phyloP scores from a whole-genome alignment of 2,888 invertebrate species.

The Meiosimyza decipiens region DNA sequence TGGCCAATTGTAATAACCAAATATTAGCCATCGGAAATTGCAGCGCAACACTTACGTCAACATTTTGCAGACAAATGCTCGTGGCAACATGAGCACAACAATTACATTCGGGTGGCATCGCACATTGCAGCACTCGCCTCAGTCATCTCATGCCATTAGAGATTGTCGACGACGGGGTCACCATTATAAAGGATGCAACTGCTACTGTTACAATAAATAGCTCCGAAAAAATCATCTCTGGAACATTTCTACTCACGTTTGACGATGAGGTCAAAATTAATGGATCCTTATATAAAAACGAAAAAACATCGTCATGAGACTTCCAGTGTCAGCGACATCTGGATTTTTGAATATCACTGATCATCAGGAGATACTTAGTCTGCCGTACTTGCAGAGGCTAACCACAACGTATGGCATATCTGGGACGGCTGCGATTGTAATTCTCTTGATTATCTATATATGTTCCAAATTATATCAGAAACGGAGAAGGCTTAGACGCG shows the following conservation, averaged over 20 bases:
- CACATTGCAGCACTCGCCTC: constrained; percentile 34
- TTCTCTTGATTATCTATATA: no score
- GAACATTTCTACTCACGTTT: constrained; percentile 35
- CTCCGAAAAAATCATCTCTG: not conserved
- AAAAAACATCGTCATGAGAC: constrained; percentile 21
- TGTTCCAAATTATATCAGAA: no score
- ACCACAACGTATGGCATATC: no score
- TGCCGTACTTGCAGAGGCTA: no score
- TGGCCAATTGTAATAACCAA: constrained; percentile 33
- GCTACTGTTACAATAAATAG: not conserved
- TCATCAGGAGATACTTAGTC: no score
- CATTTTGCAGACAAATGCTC: no score
- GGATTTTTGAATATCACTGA: no score
- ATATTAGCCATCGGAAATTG: constrained; percentile 36
- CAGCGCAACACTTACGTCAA: constrained; percentile 23
- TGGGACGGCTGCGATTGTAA: no score
- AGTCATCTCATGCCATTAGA: constrained; percentile 32
- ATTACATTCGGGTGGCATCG: constrained; percentile 36
- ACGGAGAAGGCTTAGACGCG: no score
- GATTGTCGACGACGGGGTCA: constrained; percentile 30
- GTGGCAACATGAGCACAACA: constrained; percentile 15
- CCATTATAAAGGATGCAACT: constrained; percentile 33
- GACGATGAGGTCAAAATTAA: constrained; percentile 33
- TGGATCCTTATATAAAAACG: constrained; percentile 29
- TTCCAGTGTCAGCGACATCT: constrained; percentile 7